phyloP scores from a whole-genome alignment of 2,797 vertebrate genomes.

The Acanthurus tractus region DNA sequence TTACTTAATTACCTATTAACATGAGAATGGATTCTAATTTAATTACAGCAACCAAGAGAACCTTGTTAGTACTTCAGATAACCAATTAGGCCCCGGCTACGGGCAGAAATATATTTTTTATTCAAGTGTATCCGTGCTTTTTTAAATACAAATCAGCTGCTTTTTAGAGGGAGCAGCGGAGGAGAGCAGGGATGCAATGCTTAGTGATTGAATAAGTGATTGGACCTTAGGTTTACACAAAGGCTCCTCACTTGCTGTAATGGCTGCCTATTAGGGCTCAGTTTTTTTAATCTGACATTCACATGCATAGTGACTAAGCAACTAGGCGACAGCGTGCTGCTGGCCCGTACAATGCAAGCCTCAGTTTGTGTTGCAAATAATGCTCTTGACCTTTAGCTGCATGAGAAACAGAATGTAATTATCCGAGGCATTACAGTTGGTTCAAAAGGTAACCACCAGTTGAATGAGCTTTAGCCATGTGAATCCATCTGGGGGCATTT shows the following conservation, averaged over 20 bases:
- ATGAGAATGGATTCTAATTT: constrained; percentile 70
- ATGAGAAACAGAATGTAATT: constrained; percentile 66
- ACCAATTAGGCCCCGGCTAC: constrained; percentile 60
- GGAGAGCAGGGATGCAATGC: constrained; percentile 68
- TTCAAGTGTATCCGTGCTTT: constrained; percentile 69
- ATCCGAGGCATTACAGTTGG: constrained; percentile 62
- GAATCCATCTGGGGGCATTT: constrained; percentile 54
- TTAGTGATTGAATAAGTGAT: constrained; percentile 82
- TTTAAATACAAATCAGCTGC: constrained; percentile 66
- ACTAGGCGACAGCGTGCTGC: constrained; percentile 41
- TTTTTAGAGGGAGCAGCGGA: constrained; percentile 43
- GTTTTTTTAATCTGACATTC: constrained; percentile 77
- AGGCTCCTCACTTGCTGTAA: constrained; percentile 66
- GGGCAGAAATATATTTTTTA: constrained; percentile 59
- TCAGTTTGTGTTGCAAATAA: constrained; percentile 71
- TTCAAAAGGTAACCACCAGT: constrained; percentile 74
- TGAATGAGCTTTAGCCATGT: constrained; percentile 60
- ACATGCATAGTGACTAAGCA: constrained; percentile 71
- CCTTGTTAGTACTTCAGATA: constrained; percentile 60
- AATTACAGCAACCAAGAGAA: constrained; percentile 64
- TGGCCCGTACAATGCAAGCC: constrained; percentile 54
- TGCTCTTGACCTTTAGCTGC: constrained; percentile 77
- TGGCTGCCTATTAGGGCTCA: constrained; percentile 65
- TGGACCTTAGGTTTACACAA: constrained; percentile 75
- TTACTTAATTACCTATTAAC: constrained; percentile 70